Percentiles rank a stretch among this genome's conserved stretches.
Conservation (phyloP, 2,113 vertebrate species). For the Delphinapterus leucas region DNA sequence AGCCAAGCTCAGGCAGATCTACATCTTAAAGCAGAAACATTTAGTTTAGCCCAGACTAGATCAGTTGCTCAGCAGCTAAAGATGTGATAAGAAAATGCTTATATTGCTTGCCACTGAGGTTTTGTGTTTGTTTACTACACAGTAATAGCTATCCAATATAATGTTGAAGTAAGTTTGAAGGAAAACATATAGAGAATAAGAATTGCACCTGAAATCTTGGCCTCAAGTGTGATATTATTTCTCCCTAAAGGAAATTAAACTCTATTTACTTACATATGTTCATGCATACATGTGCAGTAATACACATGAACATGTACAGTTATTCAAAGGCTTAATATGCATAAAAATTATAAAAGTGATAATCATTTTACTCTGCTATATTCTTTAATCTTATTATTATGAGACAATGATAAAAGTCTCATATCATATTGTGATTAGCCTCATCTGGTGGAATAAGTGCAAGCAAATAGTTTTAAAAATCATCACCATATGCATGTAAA, state of each 20-base stretch:
- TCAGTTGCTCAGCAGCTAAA: not conserved
- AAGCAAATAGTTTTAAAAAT: not conserved
- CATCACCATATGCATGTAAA: not conserved
- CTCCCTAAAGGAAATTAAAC: not conserved
- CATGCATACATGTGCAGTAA: not conserved
- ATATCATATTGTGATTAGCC: not conserved
- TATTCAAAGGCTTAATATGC: not conserved
- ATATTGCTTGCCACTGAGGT: no score
- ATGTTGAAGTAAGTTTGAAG: not conserved
- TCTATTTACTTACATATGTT: not conserved
- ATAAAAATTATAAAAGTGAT: not conserved
- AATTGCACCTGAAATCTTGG: not conserved
- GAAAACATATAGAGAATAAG: not conserved
- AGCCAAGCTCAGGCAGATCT: not conserved
- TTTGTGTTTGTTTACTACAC: not conserved
- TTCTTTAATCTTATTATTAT: not conserved
- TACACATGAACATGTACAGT: not conserved
- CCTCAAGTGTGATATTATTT: not conserved
- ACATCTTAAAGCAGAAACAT: not conserved
- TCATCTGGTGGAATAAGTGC: not conserved
- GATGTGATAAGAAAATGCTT: not conserved
- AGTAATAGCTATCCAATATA: not conserved
- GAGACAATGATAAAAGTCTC: not conserved
- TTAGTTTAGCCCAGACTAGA: not conserved
- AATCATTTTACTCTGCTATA: not conserved